Conservation (phyloP, 2,797 vertebrate genomes). For the Alosa sapidissima region DNA sequence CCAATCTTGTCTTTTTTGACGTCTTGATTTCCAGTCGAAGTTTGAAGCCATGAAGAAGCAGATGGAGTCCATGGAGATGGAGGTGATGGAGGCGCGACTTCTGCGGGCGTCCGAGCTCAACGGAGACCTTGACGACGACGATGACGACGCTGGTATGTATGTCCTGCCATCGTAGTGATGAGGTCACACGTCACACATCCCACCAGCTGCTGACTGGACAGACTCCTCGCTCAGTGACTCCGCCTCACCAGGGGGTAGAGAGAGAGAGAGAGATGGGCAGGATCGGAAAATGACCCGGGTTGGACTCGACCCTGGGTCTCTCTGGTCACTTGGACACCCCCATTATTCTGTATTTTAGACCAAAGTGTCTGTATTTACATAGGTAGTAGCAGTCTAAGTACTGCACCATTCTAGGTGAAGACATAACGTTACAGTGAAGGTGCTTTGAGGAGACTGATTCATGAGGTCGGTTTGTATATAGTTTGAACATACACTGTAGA, state of each 20-base stretch:
- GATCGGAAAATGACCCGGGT: no score
- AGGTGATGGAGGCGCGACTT: constrained; percentile 96
- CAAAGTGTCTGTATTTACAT: neutral
- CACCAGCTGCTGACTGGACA: no score
- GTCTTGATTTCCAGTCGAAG: constrained; percentile 58
- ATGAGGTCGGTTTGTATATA: neutral
- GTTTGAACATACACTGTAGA: neutral
- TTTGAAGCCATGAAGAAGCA: constrained; percentile 91
- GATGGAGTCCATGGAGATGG: constrained; percentile 96
- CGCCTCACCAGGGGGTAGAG: no score
- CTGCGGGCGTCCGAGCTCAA: constrained; percentile 92
- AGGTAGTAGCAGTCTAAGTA: no score
- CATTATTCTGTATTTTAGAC: neutral
- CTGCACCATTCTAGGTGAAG: neutral
- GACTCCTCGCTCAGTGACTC: no score
- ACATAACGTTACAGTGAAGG: neutral
- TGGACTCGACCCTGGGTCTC: no score
- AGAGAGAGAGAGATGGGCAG: no score
- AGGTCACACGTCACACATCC: no score
- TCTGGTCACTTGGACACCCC: no score
- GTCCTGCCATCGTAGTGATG: no score
- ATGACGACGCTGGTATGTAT: constrained; percentile 82
- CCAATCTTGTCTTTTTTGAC: neutral
- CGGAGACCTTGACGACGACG: constrained; percentile 80
- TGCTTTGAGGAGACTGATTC: neutral